Evolutionary conservation across 2,888 invertebrate genomes (phyloP), one percentile per base, ranked within the genome.

Genomic region (Pilophorus perplexus): DNA sequence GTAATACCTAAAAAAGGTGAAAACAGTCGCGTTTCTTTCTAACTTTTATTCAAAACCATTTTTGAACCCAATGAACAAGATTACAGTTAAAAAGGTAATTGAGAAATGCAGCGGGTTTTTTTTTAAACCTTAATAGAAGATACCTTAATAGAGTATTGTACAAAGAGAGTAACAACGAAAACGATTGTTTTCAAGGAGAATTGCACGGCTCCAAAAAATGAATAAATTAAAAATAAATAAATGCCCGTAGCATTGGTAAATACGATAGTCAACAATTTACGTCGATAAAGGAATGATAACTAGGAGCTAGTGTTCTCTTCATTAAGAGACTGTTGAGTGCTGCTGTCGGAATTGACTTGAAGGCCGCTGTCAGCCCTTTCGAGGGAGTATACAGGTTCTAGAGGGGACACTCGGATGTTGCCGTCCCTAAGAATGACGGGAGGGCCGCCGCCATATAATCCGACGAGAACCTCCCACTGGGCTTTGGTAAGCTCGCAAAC

Each of bases 381-480:
- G n/a, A 46, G 23, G 38, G 46, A 22, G 28, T 33, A 46, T 20
- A 18, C 28, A 2, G 62, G 46, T 28, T 44, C 28, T 12, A 22
- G 20, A 3, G 62, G 1, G 16, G 28, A 3, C 1, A 3, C n/a
- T 3, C 14, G n/a, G 12, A 20, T 28, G 33, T 2, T 59, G 22
- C 59, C 50, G 20, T 64, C 50, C 20, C 38, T 48, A 1, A 64
- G 8, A 2, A 64, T n/a, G 23, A 64, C 50, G n/a, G 64, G 64
- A 16, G 64, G 64, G n/a, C 64, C 64, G 2, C 64, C 64, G 6
- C 64, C 64, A 22, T 64, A 64, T 3, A 64, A 16, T 1, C 64
- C 50, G 22, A 64, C 50, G 6, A 64, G 50, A n/a, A 52, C 25
- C 33, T 64, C 64, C 52, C 64, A 50, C 16, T 50, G 50, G 23